A percentile compares a stretch with the other conserved stretches of the same genome.
Evolutionary conservation across 2,113 vertebrate species (phyloP).

Genomic region (Oceanites oceanicus): DNA sequence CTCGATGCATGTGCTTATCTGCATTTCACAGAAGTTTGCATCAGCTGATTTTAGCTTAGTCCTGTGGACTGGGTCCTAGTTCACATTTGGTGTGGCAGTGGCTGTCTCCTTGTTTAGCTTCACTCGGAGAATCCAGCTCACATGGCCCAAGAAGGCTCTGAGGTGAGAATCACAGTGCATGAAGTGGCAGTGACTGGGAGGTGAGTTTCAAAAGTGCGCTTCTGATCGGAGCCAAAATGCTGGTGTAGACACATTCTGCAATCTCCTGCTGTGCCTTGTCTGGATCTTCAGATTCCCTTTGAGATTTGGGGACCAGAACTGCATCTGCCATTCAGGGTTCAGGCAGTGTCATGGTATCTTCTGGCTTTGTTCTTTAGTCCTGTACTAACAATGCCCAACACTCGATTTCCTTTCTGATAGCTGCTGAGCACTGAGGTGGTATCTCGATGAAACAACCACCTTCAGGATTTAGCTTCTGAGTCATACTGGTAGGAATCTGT

Average conservation of each 20-base stretch:
- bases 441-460: fast-evolving
- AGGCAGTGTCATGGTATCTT: background rate
- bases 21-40: background rate
- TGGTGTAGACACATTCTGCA: fast-evolving
- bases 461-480: background rate
- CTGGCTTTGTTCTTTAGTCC: background rate
- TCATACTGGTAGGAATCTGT: background rate
- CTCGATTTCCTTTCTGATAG: background rate
- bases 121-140: background rate
- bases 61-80: background rate
- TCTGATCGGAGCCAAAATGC: background rate
- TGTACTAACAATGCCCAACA: background rate
- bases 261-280: background rate
- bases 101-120: background rate
- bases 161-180: fast-evolving
- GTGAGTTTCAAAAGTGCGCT: background rate
- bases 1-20: background rate
- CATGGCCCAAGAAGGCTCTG: background rate
- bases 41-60: background rate
- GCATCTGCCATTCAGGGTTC: background rate
- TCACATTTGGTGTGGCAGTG: background rate
- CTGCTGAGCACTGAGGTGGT: background rate
- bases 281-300: background rate
- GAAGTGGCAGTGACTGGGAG: fast-evolving
- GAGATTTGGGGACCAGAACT: background rate